Conservation (phyloP, 2,113 vertebrate species). For the Leucopsar rothschildi region DNA sequence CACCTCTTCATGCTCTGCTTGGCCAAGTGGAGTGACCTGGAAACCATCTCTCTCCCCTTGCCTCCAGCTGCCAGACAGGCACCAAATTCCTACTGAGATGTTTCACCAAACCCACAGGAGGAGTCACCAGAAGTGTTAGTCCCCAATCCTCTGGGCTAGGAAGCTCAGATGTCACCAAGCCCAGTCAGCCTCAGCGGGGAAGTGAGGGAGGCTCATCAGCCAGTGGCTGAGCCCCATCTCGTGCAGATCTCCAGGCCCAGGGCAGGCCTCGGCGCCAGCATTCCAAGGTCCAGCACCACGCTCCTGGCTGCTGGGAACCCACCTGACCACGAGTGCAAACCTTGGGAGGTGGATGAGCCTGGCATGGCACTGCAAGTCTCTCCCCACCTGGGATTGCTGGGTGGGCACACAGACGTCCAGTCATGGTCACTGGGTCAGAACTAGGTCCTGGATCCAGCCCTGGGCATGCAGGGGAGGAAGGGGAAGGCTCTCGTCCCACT, state of each 20-base stretch:
- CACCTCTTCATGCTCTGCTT: neutral
- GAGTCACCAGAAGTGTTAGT: neutral
- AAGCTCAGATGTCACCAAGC: neutral
- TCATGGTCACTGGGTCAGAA: neutral
- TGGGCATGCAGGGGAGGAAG: rapidly evolving
- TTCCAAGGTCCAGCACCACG: neutral
- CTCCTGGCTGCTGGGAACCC: neutral
- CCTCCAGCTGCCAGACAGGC: neutral
- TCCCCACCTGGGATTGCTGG: neutral
- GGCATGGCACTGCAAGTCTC: rapidly evolving
- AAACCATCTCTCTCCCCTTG: neutral
- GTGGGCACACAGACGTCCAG: neutral
- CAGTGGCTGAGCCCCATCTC: neutral
- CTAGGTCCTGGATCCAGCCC: neutral
- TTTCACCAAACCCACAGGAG: neutral
- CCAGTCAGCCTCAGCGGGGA: neutral
- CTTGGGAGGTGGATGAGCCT: neutral
- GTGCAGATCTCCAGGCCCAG: neutral
- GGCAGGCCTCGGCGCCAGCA: rapidly evolving
- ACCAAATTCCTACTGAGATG: neutral
- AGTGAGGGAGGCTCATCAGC: rapidly evolving
- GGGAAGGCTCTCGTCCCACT: neutral
- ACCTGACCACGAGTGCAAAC: rapidly evolving
- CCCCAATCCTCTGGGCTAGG: neutral
- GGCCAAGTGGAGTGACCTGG: neutral